A percentile compares a stretch with the other conserved stretches of the same genome.
Evolutionary conservation across 2,888 invertebrate species (phyloP).

Genomic region (Apamea crenata): DNA sequence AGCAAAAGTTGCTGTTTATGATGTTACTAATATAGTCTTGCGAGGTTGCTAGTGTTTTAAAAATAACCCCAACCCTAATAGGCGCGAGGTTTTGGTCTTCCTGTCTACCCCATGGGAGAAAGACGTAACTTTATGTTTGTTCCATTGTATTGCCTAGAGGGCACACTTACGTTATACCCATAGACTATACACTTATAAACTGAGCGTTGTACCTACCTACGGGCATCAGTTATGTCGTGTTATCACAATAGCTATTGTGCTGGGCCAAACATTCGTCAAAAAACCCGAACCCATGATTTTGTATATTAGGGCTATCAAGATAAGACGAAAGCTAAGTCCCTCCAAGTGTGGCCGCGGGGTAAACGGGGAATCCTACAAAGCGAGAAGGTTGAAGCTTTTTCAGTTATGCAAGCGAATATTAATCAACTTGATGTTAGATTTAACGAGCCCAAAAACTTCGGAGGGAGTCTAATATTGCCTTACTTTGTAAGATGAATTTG

Average conservation of each 20-base stretch:
- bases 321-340: background rate
- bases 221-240: background rate
- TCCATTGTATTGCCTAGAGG: background rate
- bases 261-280: background rate
- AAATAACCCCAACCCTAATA: background rate
- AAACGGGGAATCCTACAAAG: constrained; percentile 12
- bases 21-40: too few species aligned
- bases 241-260: background rate
- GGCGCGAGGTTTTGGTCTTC: background rate
- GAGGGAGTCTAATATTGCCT: constrained; percentile 12
- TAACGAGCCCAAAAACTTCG: constrained; percentile 46
- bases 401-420: constrained; percentile 50
- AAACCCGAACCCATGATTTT: background rate
- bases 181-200: too few species aligned
- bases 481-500: constrained; percentile 38
- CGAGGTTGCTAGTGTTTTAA: too few species aligned
- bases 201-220: background rate
- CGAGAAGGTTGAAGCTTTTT: background rate
- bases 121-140: background rate
- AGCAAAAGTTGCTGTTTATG: too few species aligned
- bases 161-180: background rate
- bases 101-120: background rate
- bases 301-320: background rate
- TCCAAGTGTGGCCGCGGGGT: background rate
- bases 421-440: constrained; percentile 53